phyloP scores from a whole-genome alignment of 2,113 vertebrate genomes.

The Serinus canaria region DNA sequence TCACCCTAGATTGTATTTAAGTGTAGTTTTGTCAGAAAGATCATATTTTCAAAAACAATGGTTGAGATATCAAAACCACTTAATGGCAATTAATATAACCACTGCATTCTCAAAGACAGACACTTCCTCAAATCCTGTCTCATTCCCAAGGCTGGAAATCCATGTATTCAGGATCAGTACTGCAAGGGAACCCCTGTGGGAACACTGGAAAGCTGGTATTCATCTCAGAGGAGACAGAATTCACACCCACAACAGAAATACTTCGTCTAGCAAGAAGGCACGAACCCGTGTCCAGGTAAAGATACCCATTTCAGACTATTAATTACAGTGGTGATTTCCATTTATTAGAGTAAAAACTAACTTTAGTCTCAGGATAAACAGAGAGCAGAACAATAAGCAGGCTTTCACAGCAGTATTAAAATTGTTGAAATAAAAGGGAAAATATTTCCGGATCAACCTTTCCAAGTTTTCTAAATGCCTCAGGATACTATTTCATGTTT shows the following conservation, averaged over 20 bases:
- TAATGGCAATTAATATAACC: background rate
- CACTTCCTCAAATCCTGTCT: background rate
- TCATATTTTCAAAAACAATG: background rate
- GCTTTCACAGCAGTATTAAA: background rate
- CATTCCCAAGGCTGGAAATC: background rate
- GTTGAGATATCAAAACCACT: background rate
- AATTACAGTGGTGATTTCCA: background rate
- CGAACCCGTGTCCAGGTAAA: accelerated
- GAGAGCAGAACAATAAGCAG: background rate
- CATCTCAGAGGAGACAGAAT: background rate
- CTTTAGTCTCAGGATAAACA: constrained; percentile 26
- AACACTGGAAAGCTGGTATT: background rate
- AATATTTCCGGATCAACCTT: constrained; percentile 24
- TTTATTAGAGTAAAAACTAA: background rate
- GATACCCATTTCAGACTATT: background rate
- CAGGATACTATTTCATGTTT: background rate
- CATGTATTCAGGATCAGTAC: background rate
- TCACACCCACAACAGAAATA: background rate
- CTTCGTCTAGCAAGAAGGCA: background rate
- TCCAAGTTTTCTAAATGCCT: constrained; percentile 24
- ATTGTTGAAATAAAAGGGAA: background rate
- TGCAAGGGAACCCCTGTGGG: background rate
- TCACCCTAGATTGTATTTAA: background rate
- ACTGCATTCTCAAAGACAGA: background rate
- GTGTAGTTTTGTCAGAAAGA: background rate